These are phyloP conservation scores for Drosophila obscura DNA, from an alignment of 1,140 invertebrate genomes.

Conservation along the genomic window DNA sequence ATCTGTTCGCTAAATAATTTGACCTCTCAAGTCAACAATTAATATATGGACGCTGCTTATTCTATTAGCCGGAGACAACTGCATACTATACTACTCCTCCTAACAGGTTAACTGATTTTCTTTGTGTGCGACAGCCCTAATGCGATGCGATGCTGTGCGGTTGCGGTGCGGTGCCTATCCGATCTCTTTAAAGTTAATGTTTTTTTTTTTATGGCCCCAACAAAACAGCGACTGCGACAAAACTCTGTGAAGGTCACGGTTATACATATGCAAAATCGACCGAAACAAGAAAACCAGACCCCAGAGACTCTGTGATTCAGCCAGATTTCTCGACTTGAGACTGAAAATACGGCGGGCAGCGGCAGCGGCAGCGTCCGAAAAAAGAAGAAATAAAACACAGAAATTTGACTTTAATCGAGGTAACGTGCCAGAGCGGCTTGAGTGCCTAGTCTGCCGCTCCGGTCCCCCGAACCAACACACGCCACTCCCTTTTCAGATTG, in stretches of 20 bases:
- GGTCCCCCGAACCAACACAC: constrained; percentile 29
- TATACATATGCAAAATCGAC: constrained; percentile 70
- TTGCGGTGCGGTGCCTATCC: no score
- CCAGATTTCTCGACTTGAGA: constrained; percentile 15
- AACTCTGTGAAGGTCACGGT: constrained; percentile 70
- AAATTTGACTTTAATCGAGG: constrained; percentile 72
- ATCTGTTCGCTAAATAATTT: constrained; percentile 75
- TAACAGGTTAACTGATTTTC: constrained; percentile 30
- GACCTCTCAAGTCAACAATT: constrained; percentile 77
- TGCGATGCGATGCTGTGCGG: no score
- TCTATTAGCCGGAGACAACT: constrained; percentile 60
- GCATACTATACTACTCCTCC: constrained; percentile 16
- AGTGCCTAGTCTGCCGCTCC: constrained; percentile 26
- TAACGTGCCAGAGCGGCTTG: constrained; percentile 64
- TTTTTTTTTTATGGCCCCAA: constrained; percentile 55
- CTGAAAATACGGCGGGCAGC: no score
- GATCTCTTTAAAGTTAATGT: constrained; percentile 1
- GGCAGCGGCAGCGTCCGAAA: constrained; percentile 11
- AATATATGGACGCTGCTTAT: constrained; percentile 62
- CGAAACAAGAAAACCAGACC: constrained; percentile 58
- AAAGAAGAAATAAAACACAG: constrained; percentile 38
- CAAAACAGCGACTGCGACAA: constrained; percentile 32
- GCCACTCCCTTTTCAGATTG: constrained; percentile 61
- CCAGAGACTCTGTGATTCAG: constrained; percentile 29
- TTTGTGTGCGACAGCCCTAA: constrained; percentile 16